These are phyloP conservation scores for Malurus melanocephalus DNA, from an alignment of 2,113 vertebrate genomes.

Conservation along the genomic window DNA sequence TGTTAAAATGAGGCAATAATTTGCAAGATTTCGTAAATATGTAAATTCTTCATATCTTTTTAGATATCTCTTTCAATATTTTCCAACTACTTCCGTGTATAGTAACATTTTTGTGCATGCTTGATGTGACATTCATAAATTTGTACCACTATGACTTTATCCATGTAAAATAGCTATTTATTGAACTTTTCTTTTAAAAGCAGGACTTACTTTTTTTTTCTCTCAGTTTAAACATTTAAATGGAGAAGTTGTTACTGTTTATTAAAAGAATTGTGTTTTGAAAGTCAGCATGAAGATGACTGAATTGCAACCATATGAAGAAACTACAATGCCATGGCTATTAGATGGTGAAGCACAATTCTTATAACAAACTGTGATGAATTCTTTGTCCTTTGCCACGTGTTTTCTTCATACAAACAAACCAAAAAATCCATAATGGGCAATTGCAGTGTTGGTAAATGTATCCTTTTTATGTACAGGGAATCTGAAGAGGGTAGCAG, in stretches of 20 bases:
- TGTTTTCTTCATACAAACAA: constrained; percentile 64
- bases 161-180: constrained; percentile 87
- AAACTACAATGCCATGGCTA: constrained; percentile 57
- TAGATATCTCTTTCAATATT: constrained; percentile 80
- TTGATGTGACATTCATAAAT: constrained; percentile 80
- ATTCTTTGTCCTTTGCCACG: constrained; percentile 66
- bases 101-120: constrained; percentile 88
- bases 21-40: constrained; percentile 91
- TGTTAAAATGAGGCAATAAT: constrained; percentile 97
- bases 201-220: constrained; percentile 68
- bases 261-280: constrained; percentile 77
- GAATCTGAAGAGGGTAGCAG: constrained; percentile 55
- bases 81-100: constrained; percentile 80
- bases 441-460: constrained; percentile 65
- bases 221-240: constrained; percentile 69
- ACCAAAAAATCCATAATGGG: constrained; percentile 75
- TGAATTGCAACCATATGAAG: constrained; percentile 38
- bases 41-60: constrained; percentile 83
- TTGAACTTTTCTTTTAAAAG: constrained; percentile 75
- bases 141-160: constrained; percentile 87
- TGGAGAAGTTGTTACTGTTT: constrained; percentile 78
- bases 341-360: constrained; percentile 73
- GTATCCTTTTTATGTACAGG: constrained; percentile 63
- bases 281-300: constrained; percentile 38
- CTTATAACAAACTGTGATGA: constrained; percentile 80